Base-by-base conservation (phyloP, 2,113 vertebrate species). In the Mesoclemmys tuberculata region DNA sequence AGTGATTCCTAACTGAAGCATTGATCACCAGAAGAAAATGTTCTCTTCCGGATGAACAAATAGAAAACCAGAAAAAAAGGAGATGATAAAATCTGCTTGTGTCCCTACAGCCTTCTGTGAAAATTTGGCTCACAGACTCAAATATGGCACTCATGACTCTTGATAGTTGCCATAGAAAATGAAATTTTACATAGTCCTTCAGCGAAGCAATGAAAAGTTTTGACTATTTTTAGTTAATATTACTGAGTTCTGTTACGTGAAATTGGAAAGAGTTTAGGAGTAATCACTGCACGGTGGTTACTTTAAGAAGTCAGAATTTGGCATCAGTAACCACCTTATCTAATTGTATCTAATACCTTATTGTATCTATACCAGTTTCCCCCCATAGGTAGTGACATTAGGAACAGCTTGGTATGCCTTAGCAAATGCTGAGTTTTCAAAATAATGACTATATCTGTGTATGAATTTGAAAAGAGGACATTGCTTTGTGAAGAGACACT, bases 331-430 rank as follows among this genome's bases (percentile, higher is more conserved):
- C 75, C 51, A 52, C 2, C 4, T 87, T 71, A n/a, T n/a, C 0
- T n/a, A n/a, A 1, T 51, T 31, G 5, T 31, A 79, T 5, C 24
- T 24, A 91, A 2, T 0, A 0, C 64, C 31, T 19, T n/a, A 1
- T 51, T 31, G 5, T 31, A 79, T 5, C 24, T 24, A 91, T 0
- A 0, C 64, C 8, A n/a, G 14, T 68, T 68, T 68, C 38, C 75
- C 6, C 26, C 41, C 14, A 7, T 49, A 26, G 55, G 89, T 51
- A 80, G 10, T 74, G 51, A 80, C 7, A 6, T 49, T 74, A 79
- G 71, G 46, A 54, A 24, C 78, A 74, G 14, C 35, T 1, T 75
- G 61, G 44, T 68, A 35, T 51, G 58, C 71, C 22, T 64, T 92
- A 14, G 7, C 2, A 84, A 92, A 91, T 27, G 13, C 0, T 0